These are phyloP conservation scores for Campoplex nolae DNA, from an alignment of 2,888 invertebrate genomes.

Conservation along the genomic window DNA sequence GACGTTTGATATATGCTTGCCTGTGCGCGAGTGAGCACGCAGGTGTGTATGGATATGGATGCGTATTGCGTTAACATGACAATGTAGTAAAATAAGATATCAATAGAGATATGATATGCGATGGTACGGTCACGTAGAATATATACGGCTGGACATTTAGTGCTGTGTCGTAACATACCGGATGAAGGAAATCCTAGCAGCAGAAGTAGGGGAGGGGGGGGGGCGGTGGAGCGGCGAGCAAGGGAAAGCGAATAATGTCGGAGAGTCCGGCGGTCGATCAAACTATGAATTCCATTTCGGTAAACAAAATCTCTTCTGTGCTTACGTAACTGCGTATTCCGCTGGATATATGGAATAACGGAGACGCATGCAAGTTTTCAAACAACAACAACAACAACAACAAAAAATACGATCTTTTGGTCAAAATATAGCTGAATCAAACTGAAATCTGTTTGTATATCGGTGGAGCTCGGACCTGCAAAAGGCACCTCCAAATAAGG, in stretches of 20 bases:
- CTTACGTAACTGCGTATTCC: constrained; percentile 11
- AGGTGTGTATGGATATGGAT: background rate
- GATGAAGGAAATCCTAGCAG: constrained; percentile 44
- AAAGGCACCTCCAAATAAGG: background rate
- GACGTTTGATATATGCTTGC: background rate
- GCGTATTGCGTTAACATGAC: background rate
- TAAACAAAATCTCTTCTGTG: constrained; percentile 10
- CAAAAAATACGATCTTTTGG: background rate
- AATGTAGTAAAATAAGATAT: constrained; percentile 17
- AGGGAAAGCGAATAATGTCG: constrained; percentile 42
- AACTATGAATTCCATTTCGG: constrained; percentile 50
- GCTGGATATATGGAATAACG: background rate
- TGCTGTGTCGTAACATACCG: constrained; percentile 40
- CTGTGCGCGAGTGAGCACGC: too few relatives aligned
- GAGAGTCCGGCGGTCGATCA: constrained; percentile 62
- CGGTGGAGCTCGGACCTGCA: background rate
- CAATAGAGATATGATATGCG: constrained; percentile 6
- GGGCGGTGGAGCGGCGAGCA: background rate
- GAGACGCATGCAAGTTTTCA: background rate
- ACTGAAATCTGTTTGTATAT: background rate
- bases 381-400: background rate
- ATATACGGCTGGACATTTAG: background rate
- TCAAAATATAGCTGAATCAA: background rate
- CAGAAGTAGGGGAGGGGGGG: background rate
- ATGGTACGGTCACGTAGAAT: background rate